phyloP scores from a whole-genome alignment of 1,140 invertebrate genomes.

The Harlomillsia oculata region DNA sequence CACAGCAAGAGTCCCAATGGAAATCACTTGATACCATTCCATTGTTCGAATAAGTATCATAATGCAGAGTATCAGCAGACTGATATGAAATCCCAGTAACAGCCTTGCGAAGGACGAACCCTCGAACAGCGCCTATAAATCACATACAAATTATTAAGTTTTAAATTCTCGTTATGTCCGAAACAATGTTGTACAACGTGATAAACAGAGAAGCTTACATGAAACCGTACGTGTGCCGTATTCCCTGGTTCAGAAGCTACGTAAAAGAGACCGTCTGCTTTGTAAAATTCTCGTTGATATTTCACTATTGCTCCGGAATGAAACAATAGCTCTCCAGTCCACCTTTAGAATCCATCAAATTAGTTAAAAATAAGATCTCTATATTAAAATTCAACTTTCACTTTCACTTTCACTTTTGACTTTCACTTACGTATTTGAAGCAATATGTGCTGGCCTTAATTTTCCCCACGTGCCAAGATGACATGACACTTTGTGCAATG shows the following conservation, averaged over 20 bases:
- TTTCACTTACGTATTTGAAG: conserved; percentile 44
- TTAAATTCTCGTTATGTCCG: too few species aligned
- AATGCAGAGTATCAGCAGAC: conserved; percentile 65
- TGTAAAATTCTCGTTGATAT: conserved; percentile 66
- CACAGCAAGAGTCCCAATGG: conserved; percentile 61
- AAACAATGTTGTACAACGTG: conserved; percentile 66
- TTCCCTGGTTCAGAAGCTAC: conserved; percentile 73
- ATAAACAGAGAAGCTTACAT: conserved; percentile 69
- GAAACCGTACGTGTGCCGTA: conserved; percentile 53
- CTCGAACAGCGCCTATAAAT: conserved; percentile 68
- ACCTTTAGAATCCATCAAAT: conserved; percentile 42
- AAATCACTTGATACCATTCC: conserved; percentile 85
- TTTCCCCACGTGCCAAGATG: conserved; percentile 80
- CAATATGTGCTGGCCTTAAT: conserved; percentile 52
- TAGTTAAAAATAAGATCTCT: too few species aligned
- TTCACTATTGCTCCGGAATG: conserved; percentile 68
- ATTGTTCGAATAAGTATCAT: conserved; percentile 62
- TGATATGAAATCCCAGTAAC: conserved; percentile 60
- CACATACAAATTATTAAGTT: background rate
- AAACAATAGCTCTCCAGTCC: conserved; percentile 65
- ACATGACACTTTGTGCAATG: conserved; percentile 73
- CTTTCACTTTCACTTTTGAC: too few species aligned
- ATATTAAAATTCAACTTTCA: too few species aligned
- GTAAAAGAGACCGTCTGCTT: conserved; percentile 55
- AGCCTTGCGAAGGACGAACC: conserved; percentile 66